Evolutionary conservation across 92 coral and sea anemone genomes (phyloP), one percentile per base, ranked within the genome.

Genomic region (Blastomussa wellsi): DNA sequence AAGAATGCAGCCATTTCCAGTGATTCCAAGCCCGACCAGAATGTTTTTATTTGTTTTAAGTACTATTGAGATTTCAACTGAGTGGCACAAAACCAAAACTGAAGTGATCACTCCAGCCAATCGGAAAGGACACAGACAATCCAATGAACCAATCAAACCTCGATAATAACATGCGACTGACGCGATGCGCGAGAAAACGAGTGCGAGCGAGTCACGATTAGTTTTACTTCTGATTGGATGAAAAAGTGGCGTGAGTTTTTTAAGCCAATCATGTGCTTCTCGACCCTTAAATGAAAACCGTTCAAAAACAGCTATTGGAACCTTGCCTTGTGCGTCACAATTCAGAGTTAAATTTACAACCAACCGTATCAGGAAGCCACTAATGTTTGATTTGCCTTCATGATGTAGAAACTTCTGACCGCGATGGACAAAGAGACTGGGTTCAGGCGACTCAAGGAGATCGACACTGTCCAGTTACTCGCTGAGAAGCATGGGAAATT

Each of bases 401-500:
- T 80, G 48, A 71, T 82, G 32, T 65, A 96, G 99, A 85, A 91
- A 81, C 91, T 96, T 39, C 67, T 93, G 65, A 86, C 83, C 75
- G 97, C 95, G 47, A 80, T 87, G 64, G 86, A 87, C 77, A 86
- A 82, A 22, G 62, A 42, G 59, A n/a, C 83, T 38, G 78, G 44
- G 31, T 9, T 48, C 83, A 67, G 81, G 44, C 84, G 26, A 70
- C 82, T 59, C 65, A 78, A 59, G 48, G 75, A 39, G 71, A 42
- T 26, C 19, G 80, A 83, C 26, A 62, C 68, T 13, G 80, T 83
- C 24, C 72, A 84, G 55, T 66, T 83, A 41, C 76, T 96, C 55
- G 91, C 92, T 20, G 65, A 60, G 60, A 87, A 74, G 15, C 99
- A 96, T 78, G 88, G 88, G 38, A 90, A 92, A 75, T 96, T 94